Evolutionary conservation across 2,888 invertebrate species (phyloP).

Genomic region (Stenodema calcarata): DNA sequence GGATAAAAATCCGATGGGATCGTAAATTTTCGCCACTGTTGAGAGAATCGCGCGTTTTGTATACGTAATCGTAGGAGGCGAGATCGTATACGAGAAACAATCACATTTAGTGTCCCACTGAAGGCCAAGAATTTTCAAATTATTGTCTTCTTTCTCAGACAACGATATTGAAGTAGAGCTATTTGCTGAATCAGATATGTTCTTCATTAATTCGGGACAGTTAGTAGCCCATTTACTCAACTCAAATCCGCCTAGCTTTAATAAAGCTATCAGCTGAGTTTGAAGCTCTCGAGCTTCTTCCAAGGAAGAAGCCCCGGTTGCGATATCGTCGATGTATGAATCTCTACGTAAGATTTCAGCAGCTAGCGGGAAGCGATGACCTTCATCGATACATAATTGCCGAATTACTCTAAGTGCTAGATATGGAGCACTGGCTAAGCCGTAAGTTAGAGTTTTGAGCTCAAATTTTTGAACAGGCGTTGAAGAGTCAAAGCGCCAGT

Average conservation of each 20-base stretch:
- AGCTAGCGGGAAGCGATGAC: not conserved
- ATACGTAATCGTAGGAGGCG: not conserved
- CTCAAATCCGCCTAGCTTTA: slow-evolving; percentile 25
- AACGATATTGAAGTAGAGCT: not conserved
- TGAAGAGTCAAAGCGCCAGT: not conserved
- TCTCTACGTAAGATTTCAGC: not conserved
- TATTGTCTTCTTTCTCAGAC: slow-evolving; percentile 21
- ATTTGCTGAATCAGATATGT: too few species aligned
- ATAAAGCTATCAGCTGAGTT: not conserved
- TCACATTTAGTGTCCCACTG: slow-evolving; percentile 39
- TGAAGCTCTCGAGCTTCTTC: not conserved
- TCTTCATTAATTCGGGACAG: not conserved
- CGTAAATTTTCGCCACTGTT: slow-evolving; percentile 15
- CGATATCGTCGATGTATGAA: not conserved
- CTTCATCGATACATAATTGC: too few species aligned
- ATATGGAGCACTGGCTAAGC: too few species aligned
- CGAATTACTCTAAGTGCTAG: too few species aligned
- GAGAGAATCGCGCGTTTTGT: slow-evolving; percentile 43
- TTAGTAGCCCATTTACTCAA: slow-evolving; percentile 46
- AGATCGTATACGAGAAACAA: slow-evolving; percentile 13
- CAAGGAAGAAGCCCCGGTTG: not conserved
- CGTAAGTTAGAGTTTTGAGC: slow-evolving; percentile 5
- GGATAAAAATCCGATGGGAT: slow-evolving; percentile 31
- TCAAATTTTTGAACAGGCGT: not conserved
- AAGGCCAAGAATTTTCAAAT: slow-evolving; percentile 38